Base-by-base conservation (phyloP, 1,140 invertebrate species). In the Eufriesea mexicana region DNA sequence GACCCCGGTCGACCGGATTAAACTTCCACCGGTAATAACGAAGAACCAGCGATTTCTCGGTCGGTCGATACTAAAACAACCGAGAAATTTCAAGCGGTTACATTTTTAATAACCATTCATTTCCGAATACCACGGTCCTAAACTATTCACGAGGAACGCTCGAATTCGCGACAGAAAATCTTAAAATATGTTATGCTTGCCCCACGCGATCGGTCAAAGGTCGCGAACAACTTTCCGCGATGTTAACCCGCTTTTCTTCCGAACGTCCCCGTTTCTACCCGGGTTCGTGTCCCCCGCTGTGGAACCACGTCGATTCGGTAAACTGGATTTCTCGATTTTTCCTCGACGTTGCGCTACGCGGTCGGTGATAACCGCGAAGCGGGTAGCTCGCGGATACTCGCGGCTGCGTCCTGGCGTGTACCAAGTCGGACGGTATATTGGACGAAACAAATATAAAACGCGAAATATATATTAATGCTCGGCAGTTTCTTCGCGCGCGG, bases 101-200 rank as follows among this genome's bases (percentile, higher is more conserved):
- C 92, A 93, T 93, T 92, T 93, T 94, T 94, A 91, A 94, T 86
- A 28, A 75, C 12, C 74, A 83, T 86, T 89, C 89, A 80, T 89
- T 89, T 91, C 92, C 91, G 79, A 59, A 77, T 88, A 25, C 84
- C 71, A 28, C 64, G 45, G 83, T 81, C 76, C 42, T 90, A 0
- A 90, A 90, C 49, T 80, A 90, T 90, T 90, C 89, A 87, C 66
- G 49, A 64, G 79, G 79, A 67, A 83, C 88, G 84, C 72, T 85
- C 90, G 83, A 47, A 55, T 76, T 73, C 70, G 86, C 73, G 82
- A 66, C 80, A 86, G 89, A 90, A 92, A 92, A 92, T 93, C 92
- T 91, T 93, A 92, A 93, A 93, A 92, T 93, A 93, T 93, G 89
- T 92, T 93, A 92, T 93, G 92, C 92, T 93, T 93, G 92, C 89